These are phyloP conservation scores for Talpa occidentalis DNA, from an alignment of 2,113 vertebrate species.

Conservation along the genomic window DNA sequence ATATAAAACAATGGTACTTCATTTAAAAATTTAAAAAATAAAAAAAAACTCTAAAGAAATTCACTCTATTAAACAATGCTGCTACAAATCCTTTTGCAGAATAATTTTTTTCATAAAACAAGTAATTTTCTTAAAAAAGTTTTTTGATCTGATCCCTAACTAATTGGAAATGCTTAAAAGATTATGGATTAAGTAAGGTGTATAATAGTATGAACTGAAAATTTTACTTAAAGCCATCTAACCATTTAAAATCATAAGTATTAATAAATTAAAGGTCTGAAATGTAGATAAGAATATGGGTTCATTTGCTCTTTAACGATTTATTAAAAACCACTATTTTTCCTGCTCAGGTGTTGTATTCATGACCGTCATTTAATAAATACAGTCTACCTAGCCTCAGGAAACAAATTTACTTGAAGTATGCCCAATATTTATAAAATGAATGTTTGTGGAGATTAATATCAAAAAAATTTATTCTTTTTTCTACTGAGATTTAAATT, in stretches of 20 bases:
- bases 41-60: too few species aligned
- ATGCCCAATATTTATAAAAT: background rate
- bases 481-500: conserved; percentile 45
- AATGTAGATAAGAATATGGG: conserved; percentile 25
- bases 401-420: conserved; percentile 33
- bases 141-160: background rate
- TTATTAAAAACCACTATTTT: background rate
- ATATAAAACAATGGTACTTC: too few species aligned
- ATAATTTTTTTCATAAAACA: too few species aligned
- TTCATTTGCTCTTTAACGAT: background rate
- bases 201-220: background rate
- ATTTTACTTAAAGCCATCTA: background rate
- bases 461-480: conserved; percentile 14
- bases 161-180: conserved; percentile 33
- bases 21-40: too few species aligned
- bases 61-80: too few species aligned
- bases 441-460: background rate
- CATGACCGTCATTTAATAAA: background rate
- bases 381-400: background rate
- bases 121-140: background rate
- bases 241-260: background rate
- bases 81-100: too few species aligned
- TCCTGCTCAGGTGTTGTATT: background rate
- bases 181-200: background rate
- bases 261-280: background rate